These are phyloP conservation scores for Sebastes glaucus DNA, from an alignment of 2,797 vertebrate species.

Conservation along the genomic window DNA sequence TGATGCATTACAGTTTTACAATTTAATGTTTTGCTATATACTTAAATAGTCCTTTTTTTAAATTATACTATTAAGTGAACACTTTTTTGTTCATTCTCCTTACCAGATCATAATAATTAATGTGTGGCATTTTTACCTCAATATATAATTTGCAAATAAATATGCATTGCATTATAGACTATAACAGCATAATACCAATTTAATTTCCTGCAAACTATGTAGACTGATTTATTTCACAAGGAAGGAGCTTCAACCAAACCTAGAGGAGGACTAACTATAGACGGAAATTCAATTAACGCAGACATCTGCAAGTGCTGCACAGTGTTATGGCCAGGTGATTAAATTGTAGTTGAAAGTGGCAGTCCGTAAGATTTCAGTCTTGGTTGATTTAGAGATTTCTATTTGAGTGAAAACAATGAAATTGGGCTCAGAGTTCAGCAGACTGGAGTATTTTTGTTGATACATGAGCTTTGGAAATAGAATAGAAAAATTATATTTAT, in stretches of 20 bases:
- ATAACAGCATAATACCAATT: slow-evolving; percentile 1
- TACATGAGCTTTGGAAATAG: too few relatives aligned
- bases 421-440: too few relatives aligned
- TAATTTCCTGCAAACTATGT: slow-evolving; percentile 21
- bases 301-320: slow-evolving; percentile 24
- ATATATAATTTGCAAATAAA: background rate
- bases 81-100: background rate
- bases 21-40: background rate
- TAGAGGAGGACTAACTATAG: background rate
- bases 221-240: slow-evolving; percentile 15
- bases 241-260: background rate
- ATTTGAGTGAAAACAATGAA: too few relatives aligned
- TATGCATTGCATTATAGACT: background rate
- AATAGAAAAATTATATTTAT: too few relatives aligned
- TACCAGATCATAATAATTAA: background rate
- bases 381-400: too few relatives aligned
- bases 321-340: background rate
- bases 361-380: too few relatives aligned
- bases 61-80: background rate
- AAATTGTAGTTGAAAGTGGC: background rate
- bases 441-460: too few relatives aligned
- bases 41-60: background rate
- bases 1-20: background rate
- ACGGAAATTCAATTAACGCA: slow-evolving; percentile 1
- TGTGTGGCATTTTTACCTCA: background rate